A percentile compares a stretch with the other conserved stretches of the same genome.
Conservation (phyloP, 2,797 vertebrate species). For the Chloroceryle amazona region DNA sequence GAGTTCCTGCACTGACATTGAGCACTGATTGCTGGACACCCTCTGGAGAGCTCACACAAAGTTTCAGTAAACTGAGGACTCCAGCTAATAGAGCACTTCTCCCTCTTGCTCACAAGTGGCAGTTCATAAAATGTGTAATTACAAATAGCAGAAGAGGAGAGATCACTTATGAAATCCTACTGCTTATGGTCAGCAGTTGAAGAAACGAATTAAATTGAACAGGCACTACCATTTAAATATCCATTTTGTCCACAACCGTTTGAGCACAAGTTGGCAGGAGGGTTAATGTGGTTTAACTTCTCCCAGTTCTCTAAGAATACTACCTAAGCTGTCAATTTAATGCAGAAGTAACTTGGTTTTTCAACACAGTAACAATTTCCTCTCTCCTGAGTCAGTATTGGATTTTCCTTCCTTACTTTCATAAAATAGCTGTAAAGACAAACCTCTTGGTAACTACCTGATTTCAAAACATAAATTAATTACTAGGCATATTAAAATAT, state of each 20-base stretch:
- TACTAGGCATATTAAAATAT: not conserved
- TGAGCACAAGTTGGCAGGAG: not conserved
- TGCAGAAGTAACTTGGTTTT: not conserved
- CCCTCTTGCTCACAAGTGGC: not conserved
- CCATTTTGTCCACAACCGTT: not conserved
- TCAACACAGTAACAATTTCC: not conserved
- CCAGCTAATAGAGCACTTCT: not conserved
- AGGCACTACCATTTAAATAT: not conserved
- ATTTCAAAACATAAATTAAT: conserved; percentile 34
- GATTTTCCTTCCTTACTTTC: not conserved
- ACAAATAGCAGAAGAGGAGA: not conserved
- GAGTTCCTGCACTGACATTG: not conserved
- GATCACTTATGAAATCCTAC: not conserved
- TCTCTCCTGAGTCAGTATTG: not conserved
- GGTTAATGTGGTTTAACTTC: not conserved
- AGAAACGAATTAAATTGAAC: not conserved
- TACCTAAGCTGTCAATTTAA: not conserved
- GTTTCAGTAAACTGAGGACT: not conserved
- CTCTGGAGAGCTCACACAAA: not conserved
- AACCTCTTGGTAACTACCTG: not conserved
- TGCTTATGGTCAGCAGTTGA: not conserved
- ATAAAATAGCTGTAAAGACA: not conserved
- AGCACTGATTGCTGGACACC: not conserved
- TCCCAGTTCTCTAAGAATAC: not conserved
- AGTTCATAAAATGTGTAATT: not conserved